Base-by-base conservation (phyloP, 2,797 vertebrate species). In the Rhinella marina region DNA sequence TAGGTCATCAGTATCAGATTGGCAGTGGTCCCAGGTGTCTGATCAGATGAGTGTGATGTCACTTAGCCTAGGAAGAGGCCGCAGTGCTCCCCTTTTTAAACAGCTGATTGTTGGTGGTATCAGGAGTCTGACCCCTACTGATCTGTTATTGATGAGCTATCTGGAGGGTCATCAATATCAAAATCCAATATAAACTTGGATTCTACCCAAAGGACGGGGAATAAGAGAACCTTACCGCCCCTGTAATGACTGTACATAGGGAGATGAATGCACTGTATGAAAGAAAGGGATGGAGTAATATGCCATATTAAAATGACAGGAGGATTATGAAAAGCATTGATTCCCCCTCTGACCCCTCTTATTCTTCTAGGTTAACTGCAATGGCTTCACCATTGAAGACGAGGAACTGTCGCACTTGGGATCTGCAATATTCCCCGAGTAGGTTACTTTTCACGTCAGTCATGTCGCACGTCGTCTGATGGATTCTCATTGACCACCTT, bases 321-420 rank as follows among this genome's bases (percentile, higher is more conserved):
- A 23, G 27, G 85, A 78, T 50, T 88, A 84, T 62, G 19, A 61
- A 89, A 25, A n/a, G n/a, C 62, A 23, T 21, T 52, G 87, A 83
- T 50, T n/a, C n/a, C 59, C 90, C 8, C 88, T 25, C 7, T 80
- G 52, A 2, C 17, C 48, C 21, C 2, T 72, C 62, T 90, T 82
- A 75, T 82, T 89, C 90, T 52, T 81, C 85, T 87, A 99, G 98
- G 97, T 99, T 76, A 96, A 98, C 91, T 99, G 98, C 90, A 99
- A 99, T 80, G 97, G 98, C 82, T 99, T 99, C 93, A 98, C 97
- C 2, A 95, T 99, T 88, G 98, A 99, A 92, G 98, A 99, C 11
- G 98, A 99, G 90, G 98, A 99, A 81, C 96, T 99, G 79, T 98
- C 96, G 85, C 97, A 98, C 81, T 89, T 99, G 91, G 98, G 98